Evolutionary conservation across 2,888 invertebrate genomes (phyloP), one percentile per base, ranked within the genome.

Genomic region (Cyaniris semiargus): DNA sequence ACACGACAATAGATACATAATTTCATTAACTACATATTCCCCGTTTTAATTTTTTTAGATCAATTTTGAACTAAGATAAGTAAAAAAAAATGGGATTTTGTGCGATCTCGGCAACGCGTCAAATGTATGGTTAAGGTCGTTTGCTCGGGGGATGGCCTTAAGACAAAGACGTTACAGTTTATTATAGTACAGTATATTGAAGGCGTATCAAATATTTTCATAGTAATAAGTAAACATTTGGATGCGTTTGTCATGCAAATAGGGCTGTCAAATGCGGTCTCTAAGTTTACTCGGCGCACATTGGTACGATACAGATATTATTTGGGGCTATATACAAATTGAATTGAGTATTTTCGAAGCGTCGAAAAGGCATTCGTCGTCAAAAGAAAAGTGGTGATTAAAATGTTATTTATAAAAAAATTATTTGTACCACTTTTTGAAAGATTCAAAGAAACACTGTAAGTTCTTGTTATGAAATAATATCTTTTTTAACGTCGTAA

Each of bases 181-280:
- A 13, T 13, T 48, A 18, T 3, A 18, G 15, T 15, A 48, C 48
- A 60, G 27, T 27, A 31, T 66, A 18, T 27, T 2, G 66, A 1
- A 66, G 66, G 18, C 66, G 66, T 66, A 27, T 18, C 66, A 66
- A 66, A 27, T 66, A 66, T 66, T 66, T 66, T 66, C 66, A 66
- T 66, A 31, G 66, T 27, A 31, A 66, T 31, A 66, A 15, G 66
- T 66, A 66, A 66, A 66, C 10, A 66, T 66, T 58, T 66, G 66
- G 66, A 6, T 15, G 27, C 66, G 66, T 66, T 66, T 66, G 27
- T 66, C 66, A 66, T 66, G 66, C 66, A 66, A 66, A 66, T 66
- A 15, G 27, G 66, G 66, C 18, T 66, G 31, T 66, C 66, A 66
- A 66, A 66, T 66, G 66, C 27, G 66, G 66, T 31, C 10, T 31